Evolutionary conservation across 2,888 invertebrate species (phyloP).

Genomic region (Mesorhabditis sp.): DNA sequence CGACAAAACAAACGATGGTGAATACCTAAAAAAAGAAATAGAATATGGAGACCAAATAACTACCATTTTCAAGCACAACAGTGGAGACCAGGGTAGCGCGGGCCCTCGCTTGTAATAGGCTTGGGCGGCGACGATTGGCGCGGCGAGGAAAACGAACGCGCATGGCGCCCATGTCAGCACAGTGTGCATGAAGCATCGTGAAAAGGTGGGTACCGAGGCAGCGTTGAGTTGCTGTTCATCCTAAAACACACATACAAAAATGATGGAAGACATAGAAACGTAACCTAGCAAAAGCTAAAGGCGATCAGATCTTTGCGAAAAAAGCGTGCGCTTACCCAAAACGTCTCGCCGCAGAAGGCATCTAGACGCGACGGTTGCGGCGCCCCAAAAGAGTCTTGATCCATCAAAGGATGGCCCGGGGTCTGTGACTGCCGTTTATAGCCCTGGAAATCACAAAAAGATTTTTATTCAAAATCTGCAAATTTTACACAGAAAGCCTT

Average conservation of each 20-base stretch:
- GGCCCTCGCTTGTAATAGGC: constrained; percentile 30
- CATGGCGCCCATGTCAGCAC: constrained; percentile 85
- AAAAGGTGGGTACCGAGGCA: constrained; percentile 78
- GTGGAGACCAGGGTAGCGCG: constrained; percentile 46
- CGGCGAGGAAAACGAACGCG: constrained; percentile 36
- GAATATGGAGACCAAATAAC: constrained; percentile 6
- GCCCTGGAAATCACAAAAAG: too few relatives aligned
- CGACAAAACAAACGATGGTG: too few relatives aligned
- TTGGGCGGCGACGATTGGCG: constrained; percentile 48
- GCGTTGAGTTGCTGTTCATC: constrained; percentile 71
- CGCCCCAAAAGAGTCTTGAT: too few relatives aligned
- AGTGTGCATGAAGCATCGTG: constrained; percentile 86
- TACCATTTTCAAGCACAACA: constrained; percentile 45
- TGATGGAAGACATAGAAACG: background rate
- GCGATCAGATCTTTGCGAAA: background rate
- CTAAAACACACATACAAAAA: constrained; percentile 65
- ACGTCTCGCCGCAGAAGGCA: constrained; percentile 48
- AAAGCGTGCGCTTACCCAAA: constrained; percentile 38
- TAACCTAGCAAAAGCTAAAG: background rate
- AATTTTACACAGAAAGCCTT: too few relatives aligned
- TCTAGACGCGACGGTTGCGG: constrained; percentile 18
- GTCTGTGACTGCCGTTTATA: too few relatives aligned
- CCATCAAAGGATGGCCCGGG: too few relatives aligned
- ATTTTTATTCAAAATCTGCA: too few relatives aligned
- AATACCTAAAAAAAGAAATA: background rate